phyloP scores from a whole-genome alignment of 2,888 invertebrate species.

The Bimastos eiseni region DNA sequence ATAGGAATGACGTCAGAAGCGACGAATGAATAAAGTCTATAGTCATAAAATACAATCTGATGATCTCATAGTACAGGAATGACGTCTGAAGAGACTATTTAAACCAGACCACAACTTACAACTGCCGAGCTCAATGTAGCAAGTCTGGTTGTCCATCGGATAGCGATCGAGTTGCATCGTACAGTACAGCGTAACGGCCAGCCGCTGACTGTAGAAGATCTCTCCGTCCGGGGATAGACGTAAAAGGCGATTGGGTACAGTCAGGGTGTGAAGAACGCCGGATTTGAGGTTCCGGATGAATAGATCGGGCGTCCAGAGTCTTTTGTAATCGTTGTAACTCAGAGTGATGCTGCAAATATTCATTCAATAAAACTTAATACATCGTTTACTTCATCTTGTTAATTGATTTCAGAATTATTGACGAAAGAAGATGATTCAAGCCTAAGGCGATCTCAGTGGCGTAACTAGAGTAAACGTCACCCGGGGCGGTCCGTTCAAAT shows the following conservation, averaged over 20 bases:
- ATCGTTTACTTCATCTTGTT: no score
- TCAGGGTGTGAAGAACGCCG: neutral
- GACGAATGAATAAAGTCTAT: no score
- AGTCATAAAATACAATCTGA: no score
- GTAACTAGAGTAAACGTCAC: no score
- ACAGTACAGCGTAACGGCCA: neutral
- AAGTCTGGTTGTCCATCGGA: neutral
- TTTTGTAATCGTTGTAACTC: neutral
- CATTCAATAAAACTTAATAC: no score
- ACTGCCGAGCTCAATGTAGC: neutral
- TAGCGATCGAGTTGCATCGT: neutral
- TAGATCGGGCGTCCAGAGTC: neutral
- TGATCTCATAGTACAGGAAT: no score
- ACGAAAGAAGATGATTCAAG: no score
- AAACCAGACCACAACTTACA: neutral
- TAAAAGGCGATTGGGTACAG: neutral
- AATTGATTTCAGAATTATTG: no score
- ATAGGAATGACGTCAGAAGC: no score
- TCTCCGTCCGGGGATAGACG: neutral
- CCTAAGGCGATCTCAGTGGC: no score
- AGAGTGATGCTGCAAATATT: neutral
- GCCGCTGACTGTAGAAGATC: neutral
- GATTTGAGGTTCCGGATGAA: neutral
- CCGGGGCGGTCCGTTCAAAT: no score
- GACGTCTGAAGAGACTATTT: no score